Base-by-base conservation (phyloP, 2,113 vertebrate species). In the Neopipo cinnamomea region DNA sequence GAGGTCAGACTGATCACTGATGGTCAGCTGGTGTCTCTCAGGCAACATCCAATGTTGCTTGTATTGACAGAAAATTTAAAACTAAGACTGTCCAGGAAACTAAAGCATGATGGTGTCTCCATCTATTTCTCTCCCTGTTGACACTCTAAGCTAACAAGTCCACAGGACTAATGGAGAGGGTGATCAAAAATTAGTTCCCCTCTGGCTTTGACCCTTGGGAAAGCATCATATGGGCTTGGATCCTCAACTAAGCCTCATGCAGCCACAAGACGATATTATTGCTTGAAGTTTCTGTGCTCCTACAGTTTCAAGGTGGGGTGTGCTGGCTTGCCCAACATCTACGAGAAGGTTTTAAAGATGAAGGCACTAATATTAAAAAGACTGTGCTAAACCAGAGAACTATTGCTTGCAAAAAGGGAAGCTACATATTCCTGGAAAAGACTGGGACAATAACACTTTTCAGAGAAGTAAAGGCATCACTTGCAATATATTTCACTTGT, bases 41-140 rank as follows among this genome's bases (percentile, higher is more conserved):
- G 58, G 72, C 92, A 97, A 91, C 83, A 94, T 46, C 79, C 88
- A 87, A 0, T 85, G 79, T 89, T 95, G 88, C 81, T 74, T 52
- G 12, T 44, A 74, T 73, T 10, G 4, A 71, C 30, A 88, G 71
- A 52, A 84, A 76, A 85, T 42, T 68, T 83, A 73, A 89, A 88
- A 79, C 42, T 74, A 77, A 80, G 68, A 88, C 68, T 84, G 37
- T 71, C 63, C 7, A 10, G 72, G 79, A 93, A 92, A 94, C 82
- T 37, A 83, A 85, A 86, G 42, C 41, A 46, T 6, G 30, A 67
- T 6, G 8, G 9, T 77, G 14, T 67, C 35, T 59, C 59, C 65
- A 93, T 21, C 67, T 80, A 23, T 7, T 22, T 46, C 41, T 95
- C 31, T 86, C 72, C 17, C 35, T 81, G 28, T 50, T 87, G 65